Percentiles rank a stretch among this genome's conserved stretches.
Conservation (phyloP, 2,888 invertebrate species). For the Phoenoteleia sp. region DNA sequence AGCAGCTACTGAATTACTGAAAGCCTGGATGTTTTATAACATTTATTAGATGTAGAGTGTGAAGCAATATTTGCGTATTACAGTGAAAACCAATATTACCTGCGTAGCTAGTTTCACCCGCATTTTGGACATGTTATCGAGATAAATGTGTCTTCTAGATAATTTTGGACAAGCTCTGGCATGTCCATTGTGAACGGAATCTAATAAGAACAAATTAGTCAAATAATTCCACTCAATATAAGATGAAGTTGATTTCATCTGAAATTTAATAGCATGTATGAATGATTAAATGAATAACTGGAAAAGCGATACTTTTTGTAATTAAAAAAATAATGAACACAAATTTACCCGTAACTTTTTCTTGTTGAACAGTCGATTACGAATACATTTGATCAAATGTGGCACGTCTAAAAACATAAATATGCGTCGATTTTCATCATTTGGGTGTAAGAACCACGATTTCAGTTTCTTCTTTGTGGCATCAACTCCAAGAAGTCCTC, state of each 20-base stretch:
- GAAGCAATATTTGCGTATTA: background rate
- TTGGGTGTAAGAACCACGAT: slow-evolving; percentile 40
- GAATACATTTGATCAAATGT: slow-evolving; percentile 32
- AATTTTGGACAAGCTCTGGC: slow-evolving; percentile 53
- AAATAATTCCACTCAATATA: slow-evolving; percentile 43
- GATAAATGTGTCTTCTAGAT: slow-evolving; percentile 30
- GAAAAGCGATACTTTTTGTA: no score
- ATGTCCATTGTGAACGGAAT: background rate
- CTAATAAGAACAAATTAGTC: slow-evolving; percentile 17
- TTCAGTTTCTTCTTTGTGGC: background rate
- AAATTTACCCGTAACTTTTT: slow-evolving; percentile 21
- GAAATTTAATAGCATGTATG: background rate
- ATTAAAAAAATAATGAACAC: no score
- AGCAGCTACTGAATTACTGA: slow-evolving; percentile 49
- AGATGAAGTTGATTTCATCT: slow-evolving; percentile 10
- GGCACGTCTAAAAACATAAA: slow-evolving; percentile 47
- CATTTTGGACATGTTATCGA: slow-evolving; percentile 52
- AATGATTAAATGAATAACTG: background rate
- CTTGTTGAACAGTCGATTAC: slow-evolving; percentile 47
- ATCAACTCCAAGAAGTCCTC: slow-evolving; percentile 24
- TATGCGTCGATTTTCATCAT: background rate
- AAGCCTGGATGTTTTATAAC: slow-evolving; percentile 29
- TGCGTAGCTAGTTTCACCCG: slow-evolving; percentile 54
- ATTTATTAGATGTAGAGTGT: slow-evolving; percentile 1
- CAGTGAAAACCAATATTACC: slow-evolving; percentile 15